Percentiles rank a stretch among this genome's conserved stretches.
phyloP scores from a whole-genome alignment of 2,113 vertebrate genomes.

The Sorex araneus region DNA sequence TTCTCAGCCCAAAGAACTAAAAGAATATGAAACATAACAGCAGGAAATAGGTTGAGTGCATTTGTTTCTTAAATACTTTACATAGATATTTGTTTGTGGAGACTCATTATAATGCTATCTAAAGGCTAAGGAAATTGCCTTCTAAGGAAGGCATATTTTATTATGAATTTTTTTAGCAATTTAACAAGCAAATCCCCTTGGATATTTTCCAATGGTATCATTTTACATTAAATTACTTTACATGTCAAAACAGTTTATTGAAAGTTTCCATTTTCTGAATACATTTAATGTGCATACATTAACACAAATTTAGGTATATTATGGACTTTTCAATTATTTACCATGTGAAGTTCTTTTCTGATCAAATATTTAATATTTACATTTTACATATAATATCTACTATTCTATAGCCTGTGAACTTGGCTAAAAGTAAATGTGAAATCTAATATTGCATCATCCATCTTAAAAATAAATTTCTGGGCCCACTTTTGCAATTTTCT shows the following conservation, averaged over 20 bases:
- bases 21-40: neutral
- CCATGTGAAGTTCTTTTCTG: neutral
- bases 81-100: neutral
- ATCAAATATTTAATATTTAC: neutral
- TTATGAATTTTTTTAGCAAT: neutral
- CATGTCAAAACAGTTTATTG: constrained; percentile 23
- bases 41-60: neutral
- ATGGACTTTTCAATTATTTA: constrained; percentile 25
- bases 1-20: neutral
- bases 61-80: constrained; percentile 29
- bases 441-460: neutral
- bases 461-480: neutral
- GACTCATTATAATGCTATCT: neutral
- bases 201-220: neutral
- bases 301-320: neutral
- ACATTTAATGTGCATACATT: constrained; percentile 25
- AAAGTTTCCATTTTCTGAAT: constrained; percentile 25
- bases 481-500: neutral
- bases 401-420: neutral
- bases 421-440: constrained; percentile 25
- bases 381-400: neutral
- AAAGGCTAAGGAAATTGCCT: neutral
- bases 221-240: constrained; percentile 41
- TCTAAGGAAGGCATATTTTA: constrained; percentile 43
- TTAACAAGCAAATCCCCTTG: constrained; percentile 39